Evolutionary conservation across 92 coral and sea anemone genomes (phyloP).

Genomic region (Chrysogorgia sp.): DNA sequence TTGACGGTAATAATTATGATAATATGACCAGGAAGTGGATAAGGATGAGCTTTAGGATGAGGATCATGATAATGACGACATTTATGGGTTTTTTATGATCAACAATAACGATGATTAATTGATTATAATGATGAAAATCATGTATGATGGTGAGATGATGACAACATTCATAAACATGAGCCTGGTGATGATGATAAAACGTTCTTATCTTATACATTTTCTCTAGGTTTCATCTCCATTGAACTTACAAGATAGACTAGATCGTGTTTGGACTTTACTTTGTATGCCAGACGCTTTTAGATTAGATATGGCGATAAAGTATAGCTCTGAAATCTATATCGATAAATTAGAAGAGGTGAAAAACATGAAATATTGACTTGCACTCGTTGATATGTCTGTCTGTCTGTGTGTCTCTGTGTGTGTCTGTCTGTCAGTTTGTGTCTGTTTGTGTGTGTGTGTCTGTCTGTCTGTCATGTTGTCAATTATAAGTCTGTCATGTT

Average conservation of each 20-base stretch:
- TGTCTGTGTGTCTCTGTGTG: too few species aligned
- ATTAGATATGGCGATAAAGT: constrained; percentile 95
- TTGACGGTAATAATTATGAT: too few species aligned
- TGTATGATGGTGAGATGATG: not conserved
- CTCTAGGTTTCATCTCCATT: constrained; percentile 59
- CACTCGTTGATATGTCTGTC: too few species aligned
- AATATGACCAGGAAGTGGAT: too few species aligned
- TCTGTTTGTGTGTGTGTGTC: too few species aligned
- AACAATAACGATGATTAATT: not conserved
- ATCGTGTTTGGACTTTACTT: constrained; percentile 83
- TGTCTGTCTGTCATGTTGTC: too few species aligned
- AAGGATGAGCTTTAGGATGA: too few species aligned
- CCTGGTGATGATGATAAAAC: not conserved
- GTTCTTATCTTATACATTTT: not conserved
- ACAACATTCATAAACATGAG: not conserved
- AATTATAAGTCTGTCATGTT: too few species aligned
- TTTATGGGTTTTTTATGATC: too few species aligned
- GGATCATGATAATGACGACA: too few species aligned
- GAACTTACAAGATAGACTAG: constrained; percentile 79
- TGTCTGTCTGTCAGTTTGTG: too few species aligned
- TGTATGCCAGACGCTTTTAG: constrained; percentile 88
- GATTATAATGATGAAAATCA: not conserved
- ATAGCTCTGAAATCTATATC: constrained; percentile 87
- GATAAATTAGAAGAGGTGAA: constrained; percentile 70
- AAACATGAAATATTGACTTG: not conserved